phyloP scores from a whole-genome alignment of 2,797 vertebrate species.

The Synanceia verrucosa region DNA sequence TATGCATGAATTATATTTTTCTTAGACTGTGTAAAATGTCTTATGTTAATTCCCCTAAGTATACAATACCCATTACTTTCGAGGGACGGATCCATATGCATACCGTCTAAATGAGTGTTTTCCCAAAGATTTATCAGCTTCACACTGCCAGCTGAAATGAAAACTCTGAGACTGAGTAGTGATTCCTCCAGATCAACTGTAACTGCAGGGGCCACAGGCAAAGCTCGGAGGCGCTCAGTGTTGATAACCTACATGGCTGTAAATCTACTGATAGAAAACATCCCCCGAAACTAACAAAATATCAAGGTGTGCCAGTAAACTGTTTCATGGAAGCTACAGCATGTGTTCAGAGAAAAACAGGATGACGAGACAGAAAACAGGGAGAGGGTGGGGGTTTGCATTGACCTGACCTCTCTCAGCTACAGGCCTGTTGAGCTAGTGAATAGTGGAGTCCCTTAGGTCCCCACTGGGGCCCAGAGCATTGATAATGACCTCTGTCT shows the following conservation, averaged over 20 bases:
- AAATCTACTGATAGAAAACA: conserved; percentile 66
- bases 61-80: conserved; percentile 72
- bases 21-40: conserved; percentile 79
- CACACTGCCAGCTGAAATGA: conserved; percentile 58
- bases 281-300: conserved; percentile 49
- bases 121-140: conserved; percentile 66
- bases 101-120: conserved; percentile 70
- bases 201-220: conserved; percentile 67
- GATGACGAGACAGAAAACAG: conserved; percentile 31
- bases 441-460: conserved; percentile 72
- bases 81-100: conserved; percentile 46
- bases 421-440: conserved; percentile 62
- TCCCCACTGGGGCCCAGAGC: conserved; percentile 60
- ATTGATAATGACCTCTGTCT: conserved; percentile 81
- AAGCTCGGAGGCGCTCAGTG: conserved; percentile 56
- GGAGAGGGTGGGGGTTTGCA: conserved; percentile 21
- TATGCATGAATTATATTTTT: conserved; percentile 86
- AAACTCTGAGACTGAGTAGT: conserved; percentile 62
- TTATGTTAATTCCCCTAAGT: conserved; percentile 80
- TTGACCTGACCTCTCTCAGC: conserved; percentile 72
- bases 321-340: conserved; percentile 19
- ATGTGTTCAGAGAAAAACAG: conserved; percentile 20
- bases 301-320: conserved; percentile 42
- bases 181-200: conserved; percentile 60
- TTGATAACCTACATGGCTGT: conserved; percentile 59